Percentiles rank a stretch among this genome's conserved stretches.
Evolutionary conservation across 2,888 invertebrate genomes (phyloP).

Genomic region (Timema podura): DNA sequence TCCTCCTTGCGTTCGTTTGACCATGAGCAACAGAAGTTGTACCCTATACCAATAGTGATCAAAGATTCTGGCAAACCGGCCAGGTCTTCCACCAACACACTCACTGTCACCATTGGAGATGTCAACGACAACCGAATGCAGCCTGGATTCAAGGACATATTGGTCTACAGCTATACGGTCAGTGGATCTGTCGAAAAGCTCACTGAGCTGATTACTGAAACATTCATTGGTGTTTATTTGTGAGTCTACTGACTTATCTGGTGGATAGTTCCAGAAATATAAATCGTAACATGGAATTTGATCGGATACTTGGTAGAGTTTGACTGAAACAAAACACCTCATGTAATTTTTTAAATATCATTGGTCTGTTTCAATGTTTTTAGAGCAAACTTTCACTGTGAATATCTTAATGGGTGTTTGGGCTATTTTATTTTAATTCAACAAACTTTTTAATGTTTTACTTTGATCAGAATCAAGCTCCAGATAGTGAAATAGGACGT

Average conservation of each 20-base stretch:
- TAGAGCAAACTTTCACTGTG: no score
- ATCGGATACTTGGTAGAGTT: no score
- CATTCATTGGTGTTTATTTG: no score
- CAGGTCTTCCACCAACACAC: slow-evolving; percentile 50
- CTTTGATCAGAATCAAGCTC: slow-evolving; percentile 36
- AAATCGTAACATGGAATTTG: no score
- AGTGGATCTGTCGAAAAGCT: slow-evolving; percentile 15
- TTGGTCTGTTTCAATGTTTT: no score
- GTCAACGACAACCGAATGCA: slow-evolving; percentile 56
- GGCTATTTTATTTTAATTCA: no score
- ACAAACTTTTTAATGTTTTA: not conserved
- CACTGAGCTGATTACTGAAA: slow-evolving; percentile 10
- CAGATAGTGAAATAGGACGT: slow-evolving; percentile 50
- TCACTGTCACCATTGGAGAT: slow-evolving; percentile 36
- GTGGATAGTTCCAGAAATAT: no score
- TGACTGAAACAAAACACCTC: no score
- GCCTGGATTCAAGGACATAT: slow-evolving; percentile 54
- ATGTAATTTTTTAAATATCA: no score
- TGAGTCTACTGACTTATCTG: no score
- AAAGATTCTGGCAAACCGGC: slow-evolving; percentile 53
- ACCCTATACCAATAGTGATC: slow-evolving; percentile 55
- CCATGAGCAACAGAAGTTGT: slow-evolving; percentile 51
- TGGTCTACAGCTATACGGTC: slow-evolving; percentile 56
- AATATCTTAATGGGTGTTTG: no score
- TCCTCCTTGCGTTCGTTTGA: slow-evolving; percentile 50